Evolutionary conservation across 2,113 vertebrate genomes (phyloP).

Genomic region (Clarias gariepinus): DNA sequence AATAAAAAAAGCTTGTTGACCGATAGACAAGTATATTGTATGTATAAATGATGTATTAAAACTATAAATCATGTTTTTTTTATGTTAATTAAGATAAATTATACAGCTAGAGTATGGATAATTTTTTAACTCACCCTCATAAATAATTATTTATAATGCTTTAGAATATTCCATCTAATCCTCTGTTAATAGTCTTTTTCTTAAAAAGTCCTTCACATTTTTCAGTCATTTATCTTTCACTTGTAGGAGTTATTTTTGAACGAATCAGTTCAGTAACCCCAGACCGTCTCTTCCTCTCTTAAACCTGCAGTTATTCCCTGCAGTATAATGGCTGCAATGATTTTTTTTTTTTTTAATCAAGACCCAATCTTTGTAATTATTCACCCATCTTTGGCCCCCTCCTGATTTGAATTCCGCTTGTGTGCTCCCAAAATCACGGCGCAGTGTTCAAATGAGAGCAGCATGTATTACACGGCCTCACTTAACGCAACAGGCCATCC

Average conservation of each 20-base stretch:
- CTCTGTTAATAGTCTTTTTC: neutral
- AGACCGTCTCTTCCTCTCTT: slow-evolving; percentile 10
- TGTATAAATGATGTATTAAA: no score
- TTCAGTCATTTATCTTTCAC: neutral
- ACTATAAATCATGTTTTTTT: no score
- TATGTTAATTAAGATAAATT: no score
- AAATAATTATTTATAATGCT: neutral
- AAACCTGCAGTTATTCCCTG: slow-evolving; percentile 33
- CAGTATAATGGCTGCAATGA: slow-evolving; percentile 19
- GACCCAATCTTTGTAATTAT: slow-evolving; percentile 31
- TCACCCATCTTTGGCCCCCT: slow-evolving; percentile 28
- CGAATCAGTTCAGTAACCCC: slow-evolving; percentile 32
- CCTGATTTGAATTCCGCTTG: slow-evolving; percentile 42
- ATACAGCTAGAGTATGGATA: no score
- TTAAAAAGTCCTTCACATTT: neutral
- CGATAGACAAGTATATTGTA: no score
- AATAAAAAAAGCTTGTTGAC: no score
- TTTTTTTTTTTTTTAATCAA: slow-evolving; percentile 39
- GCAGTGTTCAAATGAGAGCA: slow-evolving; percentile 30
- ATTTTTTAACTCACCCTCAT: no score
- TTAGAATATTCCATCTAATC: neutral
- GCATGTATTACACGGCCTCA: slow-evolving; percentile 37
- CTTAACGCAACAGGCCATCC: slow-evolving; percentile 39
- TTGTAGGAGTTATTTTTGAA: slow-evolving; percentile 23
- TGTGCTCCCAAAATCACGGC: slow-evolving; percentile 10